Percentiles rank a stretch among this genome's conserved stretches.
Conservation (phyloP, 2,797 vertebrate species). For the Rhabdomys pumilio region DNA sequence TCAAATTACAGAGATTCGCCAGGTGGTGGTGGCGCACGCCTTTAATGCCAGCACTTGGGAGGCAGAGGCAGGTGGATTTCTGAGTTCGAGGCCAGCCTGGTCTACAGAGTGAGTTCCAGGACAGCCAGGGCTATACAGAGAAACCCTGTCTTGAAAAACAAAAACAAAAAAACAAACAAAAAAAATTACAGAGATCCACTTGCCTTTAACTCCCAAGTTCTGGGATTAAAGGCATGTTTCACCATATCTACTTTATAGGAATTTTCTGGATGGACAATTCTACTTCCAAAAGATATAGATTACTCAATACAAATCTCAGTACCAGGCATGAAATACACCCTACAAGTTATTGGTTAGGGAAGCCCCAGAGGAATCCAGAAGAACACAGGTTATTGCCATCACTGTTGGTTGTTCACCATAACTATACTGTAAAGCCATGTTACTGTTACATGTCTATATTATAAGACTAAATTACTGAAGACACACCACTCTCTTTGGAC, state of each 20-base stretch:
- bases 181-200: background rate
- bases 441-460: background rate
- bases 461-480: background rate
- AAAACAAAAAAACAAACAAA: too few relatives aligned
- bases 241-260: background rate
- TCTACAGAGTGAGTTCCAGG: too few relatives aligned
- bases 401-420: background rate
- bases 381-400: background rate
- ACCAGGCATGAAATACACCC: background rate
- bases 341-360: background rate
- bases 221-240: background rate
- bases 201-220: background rate
- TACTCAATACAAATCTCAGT: background rate
- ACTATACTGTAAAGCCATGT: background rate
- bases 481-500: background rate
- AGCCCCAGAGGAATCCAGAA: background rate
- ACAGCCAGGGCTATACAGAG: too few relatives aligned
- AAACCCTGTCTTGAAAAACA: too few relatives aligned
- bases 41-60: too few relatives aligned
- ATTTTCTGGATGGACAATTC: background rate
- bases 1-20: background rate
- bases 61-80: too few relatives aligned
- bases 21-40: too few relatives aligned
- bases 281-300: background rate
- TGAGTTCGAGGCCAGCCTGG: too few relatives aligned